Conservation (phyloP, 1,140 invertebrate genomes). For the Ditylenchus dipsaci region DNA sequence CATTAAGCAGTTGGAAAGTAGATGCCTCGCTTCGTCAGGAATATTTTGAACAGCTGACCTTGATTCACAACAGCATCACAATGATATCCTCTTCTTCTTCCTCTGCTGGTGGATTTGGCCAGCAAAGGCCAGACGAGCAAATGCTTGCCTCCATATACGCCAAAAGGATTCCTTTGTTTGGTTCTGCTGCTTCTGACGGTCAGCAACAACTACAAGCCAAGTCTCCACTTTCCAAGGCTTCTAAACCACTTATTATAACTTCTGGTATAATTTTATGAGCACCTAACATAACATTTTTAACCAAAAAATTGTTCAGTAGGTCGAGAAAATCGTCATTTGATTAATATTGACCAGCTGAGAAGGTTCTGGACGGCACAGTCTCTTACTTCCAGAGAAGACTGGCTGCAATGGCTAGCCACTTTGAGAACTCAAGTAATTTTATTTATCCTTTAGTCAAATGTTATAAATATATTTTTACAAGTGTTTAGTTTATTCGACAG, state of each 20-base stretch:
- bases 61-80: conserved; percentile 10
- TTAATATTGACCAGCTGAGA: conserved; percentile 42
- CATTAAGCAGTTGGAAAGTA: conserved; percentile 79
- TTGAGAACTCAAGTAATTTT: conserved; percentile 72
- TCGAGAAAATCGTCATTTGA: conserved; percentile 22
- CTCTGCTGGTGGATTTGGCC: background rate
- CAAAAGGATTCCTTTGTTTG: background rate
- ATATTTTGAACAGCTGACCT: conserved; percentile 29
- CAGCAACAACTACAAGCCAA: too few species aligned
- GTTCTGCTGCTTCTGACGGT: background rate
- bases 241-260: too few species aligned
- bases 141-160: background rate
- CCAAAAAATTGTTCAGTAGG: background rate
- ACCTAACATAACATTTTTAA: too few species aligned
- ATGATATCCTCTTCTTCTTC: background rate
- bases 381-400: conserved; percentile 74
- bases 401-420: conserved; percentile 86
- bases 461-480: too few species aligned
- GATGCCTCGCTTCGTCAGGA: conserved; percentile 64
- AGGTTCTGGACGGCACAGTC: conserved; percentile 36
- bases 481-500: conserved; percentile 74
- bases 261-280: too few species aligned
- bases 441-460: too few species aligned
- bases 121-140: background rate
- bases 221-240: too few species aligned